Evolutionary conservation across 2,113 vertebrate genomes (phyloP).

Genomic region (Zingel zingel): DNA sequence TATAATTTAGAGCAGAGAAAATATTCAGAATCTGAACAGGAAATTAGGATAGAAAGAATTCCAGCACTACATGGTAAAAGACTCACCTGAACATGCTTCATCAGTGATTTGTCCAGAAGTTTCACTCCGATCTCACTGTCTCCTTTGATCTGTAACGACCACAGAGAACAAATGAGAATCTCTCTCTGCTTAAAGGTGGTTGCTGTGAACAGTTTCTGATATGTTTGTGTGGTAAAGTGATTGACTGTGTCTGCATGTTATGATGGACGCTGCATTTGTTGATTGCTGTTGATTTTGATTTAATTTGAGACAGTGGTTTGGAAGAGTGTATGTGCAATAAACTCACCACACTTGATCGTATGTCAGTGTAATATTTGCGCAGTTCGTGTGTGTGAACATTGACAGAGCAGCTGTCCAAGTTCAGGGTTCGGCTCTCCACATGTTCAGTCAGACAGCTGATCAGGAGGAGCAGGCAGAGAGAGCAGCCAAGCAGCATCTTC

Average conservation of each 20-base stretch:
- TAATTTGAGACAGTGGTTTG: neutral
- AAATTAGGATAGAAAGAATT: neutral
- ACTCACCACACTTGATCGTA: conserved; percentile 78
- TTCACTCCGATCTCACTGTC: conserved; percentile 74
- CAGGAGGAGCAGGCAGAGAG: conserved; percentile 57
- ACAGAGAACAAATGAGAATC: neutral
- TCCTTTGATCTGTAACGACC: conserved; percentile 65
- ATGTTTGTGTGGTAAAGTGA: neutral
- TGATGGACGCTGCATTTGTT: neutral
- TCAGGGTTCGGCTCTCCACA: conserved; percentile 50
- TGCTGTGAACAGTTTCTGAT: neutral
- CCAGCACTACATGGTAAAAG: neutral
- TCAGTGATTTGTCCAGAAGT: conserved; percentile 69
- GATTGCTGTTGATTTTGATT: neutral
- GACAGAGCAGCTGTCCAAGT: conserved; percentile 75
- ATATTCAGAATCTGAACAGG: neutral
- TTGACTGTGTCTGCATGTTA: neutral
- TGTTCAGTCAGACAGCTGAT: conserved; percentile 49
- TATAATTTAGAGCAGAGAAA: neutral
- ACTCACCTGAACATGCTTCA: conserved; percentile 76
- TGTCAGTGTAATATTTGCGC: conserved; percentile 70
- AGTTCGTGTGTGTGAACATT: conserved; percentile 80
- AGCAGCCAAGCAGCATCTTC: conserved; percentile 46
- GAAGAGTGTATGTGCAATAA: neutral
- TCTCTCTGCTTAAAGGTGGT: neutral